These are phyloP conservation scores for Scomber colias DNA, from an alignment of 2,113 vertebrate species.

Conservation along the genomic window DNA sequence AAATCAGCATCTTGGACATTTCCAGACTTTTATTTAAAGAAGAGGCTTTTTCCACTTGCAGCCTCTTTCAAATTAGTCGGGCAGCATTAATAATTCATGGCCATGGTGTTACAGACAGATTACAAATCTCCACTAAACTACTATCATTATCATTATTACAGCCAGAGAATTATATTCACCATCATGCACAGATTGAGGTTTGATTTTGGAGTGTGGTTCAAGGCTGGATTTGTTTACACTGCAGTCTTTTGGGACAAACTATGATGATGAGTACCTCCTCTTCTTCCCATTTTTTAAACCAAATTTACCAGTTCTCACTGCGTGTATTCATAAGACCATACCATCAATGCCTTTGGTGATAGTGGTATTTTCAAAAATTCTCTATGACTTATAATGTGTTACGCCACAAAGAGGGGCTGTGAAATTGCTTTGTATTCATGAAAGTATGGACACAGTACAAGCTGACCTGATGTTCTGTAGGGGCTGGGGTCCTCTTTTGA, in stretches of 20 bases:
- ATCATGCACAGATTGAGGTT: constrained; percentile 61
- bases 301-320: constrained; percentile 4
- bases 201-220: constrained; percentile 51
- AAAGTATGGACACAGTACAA: constrained; percentile 25
- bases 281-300: constrained; percentile 35
- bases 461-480: constrained; percentile 4
- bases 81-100: constrained; percentile 78
- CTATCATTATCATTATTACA: constrained; percentile 66
- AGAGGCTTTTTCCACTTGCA: constrained; percentile 40
- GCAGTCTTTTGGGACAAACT: constrained; percentile 27
- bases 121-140: constrained; percentile 63
- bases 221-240: constrained; percentile 54
- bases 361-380: constrained; percentile 29
- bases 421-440: constrained; percentile 18
- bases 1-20: constrained; percentile 18
- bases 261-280: constrained; percentile 29
- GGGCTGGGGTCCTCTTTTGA: constrained; percentile 23
- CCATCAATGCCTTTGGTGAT: constrained; percentile 14
- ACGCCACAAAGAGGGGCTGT: constrained; percentile 25
- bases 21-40: not conserved
- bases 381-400: constrained; percentile 5
- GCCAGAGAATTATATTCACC: constrained; percentile 63
- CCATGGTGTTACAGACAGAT: constrained; percentile 70
- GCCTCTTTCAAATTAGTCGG: constrained; percentile 40
- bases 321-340: not conserved